These are phyloP conservation scores for Proteles cristata DNA, from an alignment of 2,113 vertebrate species.

Conservation along the genomic window DNA sequence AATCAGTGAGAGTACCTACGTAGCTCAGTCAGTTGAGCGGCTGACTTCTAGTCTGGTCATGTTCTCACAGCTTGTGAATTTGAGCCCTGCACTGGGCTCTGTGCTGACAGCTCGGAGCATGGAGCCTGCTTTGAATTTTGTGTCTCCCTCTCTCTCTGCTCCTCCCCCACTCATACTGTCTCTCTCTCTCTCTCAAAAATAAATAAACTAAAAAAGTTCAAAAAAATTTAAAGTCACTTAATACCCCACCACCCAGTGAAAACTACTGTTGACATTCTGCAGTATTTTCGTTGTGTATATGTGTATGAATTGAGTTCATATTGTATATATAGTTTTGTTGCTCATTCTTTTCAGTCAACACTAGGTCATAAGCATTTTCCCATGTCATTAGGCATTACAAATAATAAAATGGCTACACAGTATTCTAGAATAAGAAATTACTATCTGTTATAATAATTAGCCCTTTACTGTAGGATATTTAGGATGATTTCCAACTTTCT, in stretches of 20 bases:
- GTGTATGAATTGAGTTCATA: neutral
- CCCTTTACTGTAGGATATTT: neutral
- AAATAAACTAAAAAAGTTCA: too few relatives aligned
- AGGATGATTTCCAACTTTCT: neutral
- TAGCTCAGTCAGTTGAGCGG: too few relatives aligned
- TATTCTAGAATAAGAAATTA: slow-evolving; percentile 23
- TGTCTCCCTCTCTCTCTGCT: too few relatives aligned
- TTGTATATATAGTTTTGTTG: neutral
- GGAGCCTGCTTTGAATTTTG: too few relatives aligned
- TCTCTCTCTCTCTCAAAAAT: too few relatives aligned
- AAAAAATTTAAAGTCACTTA: neutral
- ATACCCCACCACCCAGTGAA: neutral
- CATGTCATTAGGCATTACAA: neutral
- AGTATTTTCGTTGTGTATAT: neutral
- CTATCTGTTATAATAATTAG: neutral
- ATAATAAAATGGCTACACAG: neutral
- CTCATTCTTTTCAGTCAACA: neutral
- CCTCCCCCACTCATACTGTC: too few relatives aligned
- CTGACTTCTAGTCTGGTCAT: too few relatives aligned
- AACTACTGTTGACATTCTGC: neutral
- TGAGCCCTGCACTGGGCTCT: too few relatives aligned
- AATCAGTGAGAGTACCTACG: neutral
- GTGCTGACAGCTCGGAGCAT: too few relatives aligned
- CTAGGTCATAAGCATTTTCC: neutral
- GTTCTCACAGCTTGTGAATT: too few relatives aligned